Evolutionary conservation across 2,888 invertebrate genomes (phyloP).

Genomic region (Spilosoma lubricipeda): DNA sequence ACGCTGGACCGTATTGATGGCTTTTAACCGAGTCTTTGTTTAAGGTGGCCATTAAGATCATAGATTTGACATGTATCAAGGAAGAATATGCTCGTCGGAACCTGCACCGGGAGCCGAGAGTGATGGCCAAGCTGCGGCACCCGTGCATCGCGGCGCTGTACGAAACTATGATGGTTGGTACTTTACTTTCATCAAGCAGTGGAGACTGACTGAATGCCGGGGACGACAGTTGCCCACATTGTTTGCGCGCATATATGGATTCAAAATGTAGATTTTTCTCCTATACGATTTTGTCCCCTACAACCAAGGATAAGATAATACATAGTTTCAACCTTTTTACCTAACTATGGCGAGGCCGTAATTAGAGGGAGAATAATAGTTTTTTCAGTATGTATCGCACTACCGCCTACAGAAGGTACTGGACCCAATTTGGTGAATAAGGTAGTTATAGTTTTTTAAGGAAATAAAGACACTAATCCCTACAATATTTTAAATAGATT

Average conservation of each 20-base stretch:
- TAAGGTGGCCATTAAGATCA: constrained; percentile 91
- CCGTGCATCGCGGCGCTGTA: constrained; percentile 91
- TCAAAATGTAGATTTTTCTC: not conserved
- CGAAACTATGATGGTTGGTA: constrained; percentile 88
- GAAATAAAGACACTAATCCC: not conserved
- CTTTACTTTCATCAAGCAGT: not conserved
- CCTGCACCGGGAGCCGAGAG: constrained; percentile 90
- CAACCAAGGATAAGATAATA: not conserved
- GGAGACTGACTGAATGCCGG: not conserved
- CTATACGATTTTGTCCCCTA: no score
- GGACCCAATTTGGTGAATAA: no score
- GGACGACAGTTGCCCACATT: not conserved
- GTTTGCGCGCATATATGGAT: no score
- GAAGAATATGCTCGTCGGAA: constrained; percentile 91
- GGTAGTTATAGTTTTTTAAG: no score
- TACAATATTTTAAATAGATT: not conserved
- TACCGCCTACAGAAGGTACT: no score
- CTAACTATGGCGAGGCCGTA: no score
- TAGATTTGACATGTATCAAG: constrained; percentile 89
- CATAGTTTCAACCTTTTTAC: not conserved
- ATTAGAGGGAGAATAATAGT: no score
- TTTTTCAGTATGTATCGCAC: no score
- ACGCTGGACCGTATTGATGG: no score
- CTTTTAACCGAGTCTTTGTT: constrained; percentile 18
- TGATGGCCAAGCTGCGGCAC: constrained; percentile 90